Evolutionary conservation across 2,888 invertebrate species (phyloP).

Genomic region (Microchrysa polita): DNA sequence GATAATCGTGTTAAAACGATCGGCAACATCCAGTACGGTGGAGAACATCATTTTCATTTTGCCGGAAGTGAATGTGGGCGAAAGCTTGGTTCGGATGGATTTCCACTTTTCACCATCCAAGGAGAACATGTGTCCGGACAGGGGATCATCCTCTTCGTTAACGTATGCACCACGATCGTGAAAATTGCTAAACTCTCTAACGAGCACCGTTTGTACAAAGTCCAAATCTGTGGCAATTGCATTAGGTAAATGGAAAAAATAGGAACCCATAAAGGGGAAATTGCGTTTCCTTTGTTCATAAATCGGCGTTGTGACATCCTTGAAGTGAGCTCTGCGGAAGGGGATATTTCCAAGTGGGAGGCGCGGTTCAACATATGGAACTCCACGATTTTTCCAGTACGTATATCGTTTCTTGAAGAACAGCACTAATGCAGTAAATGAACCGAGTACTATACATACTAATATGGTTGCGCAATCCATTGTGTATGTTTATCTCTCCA

Average conservation of each 20-base stretch:
- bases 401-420: conserved; percentile 45
- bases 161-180: conserved; percentile 59
- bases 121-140: conserved; percentile 62
- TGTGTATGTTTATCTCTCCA: neutral
- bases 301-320: conserved; percentile 30
- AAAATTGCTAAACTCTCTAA: conserved; percentile 58
- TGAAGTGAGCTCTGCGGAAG: conserved; percentile 4
- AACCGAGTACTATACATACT: neutral
- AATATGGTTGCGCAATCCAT: conserved; percentile 7
- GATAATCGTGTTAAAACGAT: conserved; percentile 53
- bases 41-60: conserved; percentile 57
- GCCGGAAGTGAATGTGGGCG: conserved; percentile 56
- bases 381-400: conserved; percentile 50
- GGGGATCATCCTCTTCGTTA: conserved; percentile 59
- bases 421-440: neutral
- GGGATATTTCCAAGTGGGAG: conserved; percentile 54
- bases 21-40: conserved; percentile 54
- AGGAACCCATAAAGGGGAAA: conserved; percentile 60
- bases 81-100: conserved; percentile 56
- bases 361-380: conserved; percentile 49
- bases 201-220: conserved; percentile 57
- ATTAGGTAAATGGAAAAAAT: conserved; percentile 56
- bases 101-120: conserved; percentile 64
- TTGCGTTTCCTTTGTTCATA: conserved; percentile 42
- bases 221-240: conserved; percentile 59